Conservation (phyloP, 2,113 vertebrate species). For the Aegypius monachus region DNA sequence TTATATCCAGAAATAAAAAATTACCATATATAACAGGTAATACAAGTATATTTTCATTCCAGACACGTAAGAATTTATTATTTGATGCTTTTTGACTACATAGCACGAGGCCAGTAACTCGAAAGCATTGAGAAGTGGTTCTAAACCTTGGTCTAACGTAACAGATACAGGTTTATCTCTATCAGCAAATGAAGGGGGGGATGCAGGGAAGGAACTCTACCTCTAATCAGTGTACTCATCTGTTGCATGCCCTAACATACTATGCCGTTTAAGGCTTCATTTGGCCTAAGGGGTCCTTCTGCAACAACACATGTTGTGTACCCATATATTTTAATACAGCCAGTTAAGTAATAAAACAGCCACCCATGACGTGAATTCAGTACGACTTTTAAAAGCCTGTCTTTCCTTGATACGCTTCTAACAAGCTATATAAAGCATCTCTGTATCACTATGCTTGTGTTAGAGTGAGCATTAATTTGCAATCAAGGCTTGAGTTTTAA, state of each 20-base stretch:
- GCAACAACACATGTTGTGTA: fast-evolving
- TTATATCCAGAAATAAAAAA: not conserved
- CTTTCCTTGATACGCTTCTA: not conserved
- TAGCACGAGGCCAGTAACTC: not conserved
- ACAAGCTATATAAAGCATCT: not conserved
- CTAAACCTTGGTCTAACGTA: not conserved
- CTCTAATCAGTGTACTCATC: not conserved
- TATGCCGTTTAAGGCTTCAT: not conserved
- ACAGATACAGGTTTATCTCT: not conserved
- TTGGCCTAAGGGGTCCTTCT: not conserved
- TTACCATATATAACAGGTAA: fast-evolving
- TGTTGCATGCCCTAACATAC: too few relatives aligned
- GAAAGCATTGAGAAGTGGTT: not conserved
- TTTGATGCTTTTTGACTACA: not conserved
- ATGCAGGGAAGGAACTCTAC: not conserved
- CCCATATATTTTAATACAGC: not conserved
- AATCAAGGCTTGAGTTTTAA: not conserved
- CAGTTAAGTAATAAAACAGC: not conserved
- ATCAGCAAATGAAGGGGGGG: fast-evolving
- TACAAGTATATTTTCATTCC: fast-evolving
- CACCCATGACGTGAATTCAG: not conserved
- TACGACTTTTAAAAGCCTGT: not conserved
- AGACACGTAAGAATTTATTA: fast-evolving
- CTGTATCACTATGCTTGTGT: not conserved
- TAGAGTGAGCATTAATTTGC: not conserved